These are phyloP conservation scores for Pheosia gnoma DNA, from an alignment of 2,888 invertebrate genomes.

Conservation along the genomic window DNA sequence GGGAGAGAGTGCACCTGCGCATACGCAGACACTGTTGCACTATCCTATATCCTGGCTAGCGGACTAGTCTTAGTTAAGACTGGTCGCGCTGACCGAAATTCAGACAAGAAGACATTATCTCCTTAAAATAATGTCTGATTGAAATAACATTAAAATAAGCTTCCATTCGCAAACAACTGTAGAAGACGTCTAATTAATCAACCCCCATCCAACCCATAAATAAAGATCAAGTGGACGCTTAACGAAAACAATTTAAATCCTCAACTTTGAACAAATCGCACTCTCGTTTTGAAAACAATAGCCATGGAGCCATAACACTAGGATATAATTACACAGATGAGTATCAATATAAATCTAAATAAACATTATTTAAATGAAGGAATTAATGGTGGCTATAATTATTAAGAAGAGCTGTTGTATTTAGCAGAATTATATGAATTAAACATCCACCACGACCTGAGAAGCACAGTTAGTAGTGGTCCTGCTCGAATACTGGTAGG, in stretches of 20 bases:
- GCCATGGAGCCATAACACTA: background rate
- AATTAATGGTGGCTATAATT: constrained; percentile 16
- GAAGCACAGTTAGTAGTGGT: no score
- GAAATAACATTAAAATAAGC: no score
- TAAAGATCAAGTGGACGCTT: constrained; percentile 1
- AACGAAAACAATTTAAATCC: background rate
- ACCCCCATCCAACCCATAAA: background rate
- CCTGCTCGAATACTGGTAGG: no score
- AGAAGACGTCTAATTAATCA: background rate
- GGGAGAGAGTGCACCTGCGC: no score
- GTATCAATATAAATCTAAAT: constrained; percentile 16
- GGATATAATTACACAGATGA: constrained; percentile 37
- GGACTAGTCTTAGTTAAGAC: no score
- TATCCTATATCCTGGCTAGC: no score
- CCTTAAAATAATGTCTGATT: no score
- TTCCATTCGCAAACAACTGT: background rate
- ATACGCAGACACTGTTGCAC: no score
- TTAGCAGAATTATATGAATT: no score
- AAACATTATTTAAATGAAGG: constrained; percentile 25
- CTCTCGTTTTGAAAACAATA: background rate
- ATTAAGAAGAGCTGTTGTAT: background rate
- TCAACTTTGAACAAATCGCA: background rate
- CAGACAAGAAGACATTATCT: no score
- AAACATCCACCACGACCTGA: no score
- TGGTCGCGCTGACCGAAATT: no score